These are phyloP conservation scores for Drosophila paramelanica DNA, from an alignment of 2,888 invertebrate genomes.

Conservation along the genomic window DNA sequence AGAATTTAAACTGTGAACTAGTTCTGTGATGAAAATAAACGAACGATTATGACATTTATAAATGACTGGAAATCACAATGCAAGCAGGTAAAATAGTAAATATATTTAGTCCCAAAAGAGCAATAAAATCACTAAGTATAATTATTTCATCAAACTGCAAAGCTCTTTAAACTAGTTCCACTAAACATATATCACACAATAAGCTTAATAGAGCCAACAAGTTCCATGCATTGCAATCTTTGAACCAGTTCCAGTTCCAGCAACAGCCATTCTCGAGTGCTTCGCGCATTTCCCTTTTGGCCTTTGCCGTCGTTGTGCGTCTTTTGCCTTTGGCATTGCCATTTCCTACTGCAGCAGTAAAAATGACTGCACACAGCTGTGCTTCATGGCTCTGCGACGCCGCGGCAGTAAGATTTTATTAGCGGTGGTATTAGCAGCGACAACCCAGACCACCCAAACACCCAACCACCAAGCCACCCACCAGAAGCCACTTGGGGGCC, in stretches of 20 bases:
- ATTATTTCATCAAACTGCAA: neutral
- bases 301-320: conserved; percentile 41
- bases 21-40: too few relatives aligned
- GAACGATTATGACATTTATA: too few relatives aligned
- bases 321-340: conserved; percentile 50
- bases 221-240: conserved; percentile 34
- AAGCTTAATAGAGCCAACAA: conserved; percentile 13
- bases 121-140: too few relatives aligned
- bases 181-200: conserved; percentile 27
- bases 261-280: neutral
- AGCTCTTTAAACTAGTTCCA: neutral
- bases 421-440: conserved; percentile 81
- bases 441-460: conserved; percentile 53
- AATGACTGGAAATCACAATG: too few relatives aligned
- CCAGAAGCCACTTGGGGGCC: neutral
- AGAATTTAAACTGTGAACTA: too few relatives aligned
- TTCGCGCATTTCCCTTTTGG: conserved; percentile 36
- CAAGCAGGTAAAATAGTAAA: too few relatives aligned
- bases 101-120: too few relatives aligned
- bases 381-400: conserved; percentile 75
- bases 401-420: conserved; percentile 80
- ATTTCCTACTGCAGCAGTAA: conserved; percentile 74
- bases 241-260: conserved; percentile 26
- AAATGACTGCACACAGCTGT: conserved; percentile 81
- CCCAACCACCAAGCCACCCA: neutral